phyloP scores from a whole-genome alignment of 1,140 invertebrate species.

The Drosophila mayri region DNA sequence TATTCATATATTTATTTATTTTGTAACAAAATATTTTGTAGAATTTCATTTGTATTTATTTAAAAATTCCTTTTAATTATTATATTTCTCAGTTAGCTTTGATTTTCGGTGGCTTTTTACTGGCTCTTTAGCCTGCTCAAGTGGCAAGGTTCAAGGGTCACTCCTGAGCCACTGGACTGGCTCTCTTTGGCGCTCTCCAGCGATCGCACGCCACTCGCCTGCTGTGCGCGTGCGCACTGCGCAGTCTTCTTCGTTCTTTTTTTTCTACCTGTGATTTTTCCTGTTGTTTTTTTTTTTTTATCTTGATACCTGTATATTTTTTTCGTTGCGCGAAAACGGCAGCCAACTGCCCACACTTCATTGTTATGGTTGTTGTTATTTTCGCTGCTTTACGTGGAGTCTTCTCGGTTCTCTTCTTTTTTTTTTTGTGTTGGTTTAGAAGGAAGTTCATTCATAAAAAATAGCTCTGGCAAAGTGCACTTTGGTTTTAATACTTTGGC shows the following conservation, averaged over 20 bases:
- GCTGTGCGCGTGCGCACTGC: constrained; percentile 73
- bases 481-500: background rate
- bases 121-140: background rate
- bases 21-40: no score
- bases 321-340: constrained; percentile 71
- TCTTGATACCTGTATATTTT: constrained; percentile 5
- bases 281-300: constrained; percentile 5
- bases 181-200: constrained; percentile 1
- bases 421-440: background rate
- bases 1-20: no score
- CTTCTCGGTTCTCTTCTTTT: background rate
- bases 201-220: constrained; percentile 60
- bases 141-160: constrained; percentile 48
- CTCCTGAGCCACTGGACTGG: background rate
- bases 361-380: constrained; percentile 32
- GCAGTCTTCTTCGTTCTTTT: constrained; percentile 38
- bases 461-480: constrained; percentile 13
- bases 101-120: background rate
- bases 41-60: no score
- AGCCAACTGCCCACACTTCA: constrained; percentile 76
- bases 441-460: constrained; percentile 41
- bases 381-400: constrained; percentile 2
- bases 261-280: constrained; percentile 22
- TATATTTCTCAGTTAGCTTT: no score
- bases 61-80: no score